Conservation (phyloP, 1,140 invertebrate species). For the Micrasema minimum region DNA sequence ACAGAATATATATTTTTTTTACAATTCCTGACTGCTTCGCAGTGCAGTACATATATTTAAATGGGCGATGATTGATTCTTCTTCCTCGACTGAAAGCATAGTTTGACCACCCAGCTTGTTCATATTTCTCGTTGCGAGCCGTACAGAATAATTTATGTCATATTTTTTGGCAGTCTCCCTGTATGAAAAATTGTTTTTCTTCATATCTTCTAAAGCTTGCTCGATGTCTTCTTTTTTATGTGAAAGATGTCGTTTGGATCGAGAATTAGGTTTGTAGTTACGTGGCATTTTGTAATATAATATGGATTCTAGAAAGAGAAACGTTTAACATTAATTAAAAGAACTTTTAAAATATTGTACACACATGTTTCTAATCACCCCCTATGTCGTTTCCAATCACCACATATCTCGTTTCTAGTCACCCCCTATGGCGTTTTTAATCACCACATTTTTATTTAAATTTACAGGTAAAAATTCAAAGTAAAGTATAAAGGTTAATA, state of each 20-base stretch:
- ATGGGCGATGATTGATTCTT: too few relatives aligned
- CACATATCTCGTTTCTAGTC: conserved; percentile 1
- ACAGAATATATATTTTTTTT: too few relatives aligned
- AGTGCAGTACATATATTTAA: too few relatives aligned
- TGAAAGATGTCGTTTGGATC: neutral
- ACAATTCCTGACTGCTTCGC: too few relatives aligned
- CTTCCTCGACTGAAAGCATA: too few relatives aligned
- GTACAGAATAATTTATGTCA: neutral
- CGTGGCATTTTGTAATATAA: conserved; percentile 3
- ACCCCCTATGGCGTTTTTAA: conserved; percentile 5
- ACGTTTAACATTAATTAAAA: neutral
- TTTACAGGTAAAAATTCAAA: neutral
- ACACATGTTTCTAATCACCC: too few relatives aligned
- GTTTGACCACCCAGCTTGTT: too few relatives aligned
- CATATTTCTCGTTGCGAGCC: too few relatives aligned
- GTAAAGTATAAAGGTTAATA: neutral
- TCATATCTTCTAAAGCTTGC: neutral
- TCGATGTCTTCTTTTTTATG: conserved; percentile 6
- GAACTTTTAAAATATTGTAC: too few relatives aligned
- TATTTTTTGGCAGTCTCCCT: conserved; percentile 4
- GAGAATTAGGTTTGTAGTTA: conserved; percentile 4
- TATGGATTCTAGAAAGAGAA: neutral
- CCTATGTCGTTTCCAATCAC: too few relatives aligned
- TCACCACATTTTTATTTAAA: neutral
- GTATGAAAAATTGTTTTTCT: neutral